phyloP scores from a whole-genome alignment of 1,140 invertebrate genomes.

The Drosophila guanche region DNA sequence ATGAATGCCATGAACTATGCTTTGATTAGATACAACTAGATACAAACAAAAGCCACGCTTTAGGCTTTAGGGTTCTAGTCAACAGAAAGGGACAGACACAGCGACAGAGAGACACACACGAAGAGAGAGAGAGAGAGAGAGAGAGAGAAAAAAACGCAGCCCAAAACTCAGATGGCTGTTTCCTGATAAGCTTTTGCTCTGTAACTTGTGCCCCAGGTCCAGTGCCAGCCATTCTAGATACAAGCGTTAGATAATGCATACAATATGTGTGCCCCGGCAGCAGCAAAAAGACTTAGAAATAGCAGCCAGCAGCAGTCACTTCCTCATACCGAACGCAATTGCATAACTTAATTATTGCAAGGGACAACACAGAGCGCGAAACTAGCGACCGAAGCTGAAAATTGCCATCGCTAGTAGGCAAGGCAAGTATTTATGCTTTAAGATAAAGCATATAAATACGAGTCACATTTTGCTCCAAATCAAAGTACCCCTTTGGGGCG shows the following conservation, averaged over 20 bases:
- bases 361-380: conserved; percentile 12
- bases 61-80: no score
- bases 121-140: neutral
- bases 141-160: conserved; percentile 5
- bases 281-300: conserved; percentile 57
- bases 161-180: conserved; percentile 25
- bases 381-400: conserved; percentile 18
- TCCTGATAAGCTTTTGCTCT: conserved; percentile 27
- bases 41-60: conserved; percentile 14
- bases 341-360: conserved; percentile 68
- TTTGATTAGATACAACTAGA: no score
- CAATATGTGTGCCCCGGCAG: conserved; percentile 2
- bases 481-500: no score
- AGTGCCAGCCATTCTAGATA: conserved; percentile 39
- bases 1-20: no score
- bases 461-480: no score
- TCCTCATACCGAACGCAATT: conserved; percentile 10
- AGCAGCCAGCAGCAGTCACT: conserved; percentile 10
- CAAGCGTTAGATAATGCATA: conserved; percentile 45
- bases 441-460: no score
- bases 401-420: no score
- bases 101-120: conserved; percentile 2
- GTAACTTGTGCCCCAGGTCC: neutral
- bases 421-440: no score
- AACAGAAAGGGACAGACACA: neutral